phyloP scores from a whole-genome alignment of 2,888 invertebrate species.

The Cerastis rubricosa region DNA sequence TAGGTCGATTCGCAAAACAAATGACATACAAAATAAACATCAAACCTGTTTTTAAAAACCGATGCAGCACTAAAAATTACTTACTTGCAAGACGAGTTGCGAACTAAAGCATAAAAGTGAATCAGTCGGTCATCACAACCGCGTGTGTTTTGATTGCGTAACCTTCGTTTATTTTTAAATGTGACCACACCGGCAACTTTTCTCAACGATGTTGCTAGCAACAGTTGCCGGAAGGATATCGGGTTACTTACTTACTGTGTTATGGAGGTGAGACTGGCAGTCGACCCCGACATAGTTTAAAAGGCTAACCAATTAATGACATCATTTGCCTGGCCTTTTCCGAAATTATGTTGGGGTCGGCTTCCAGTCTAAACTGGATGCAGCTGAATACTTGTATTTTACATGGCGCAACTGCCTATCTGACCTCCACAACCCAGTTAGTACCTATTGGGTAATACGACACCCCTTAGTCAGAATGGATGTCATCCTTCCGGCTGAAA shows the following conservation, averaged over 20 bases:
- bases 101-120: not conserved
- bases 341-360: not conserved
- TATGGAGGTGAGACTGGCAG: not conserved
- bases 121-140: slow-evolving; percentile 33
- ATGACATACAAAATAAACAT: too few species aligned
- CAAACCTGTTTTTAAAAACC: not conserved
- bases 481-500: not conserved
- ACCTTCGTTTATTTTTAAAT: slow-evolving; percentile 10
- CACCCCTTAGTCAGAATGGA: not conserved
- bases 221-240: not conserved
- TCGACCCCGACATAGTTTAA: not conserved
- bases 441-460: not conserved
- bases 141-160: slow-evolving; percentile 20
- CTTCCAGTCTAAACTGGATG: not conserved
- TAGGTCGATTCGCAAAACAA: too few species aligned
- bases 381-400: not conserved
- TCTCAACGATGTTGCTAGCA: slow-evolving; percentile 1
- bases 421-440: not conserved
- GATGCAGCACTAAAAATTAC: not conserved
- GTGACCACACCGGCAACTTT: slow-evolving; percentile 14
- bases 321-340: not conserved
- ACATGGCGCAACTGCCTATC: not conserved
- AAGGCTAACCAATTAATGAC: not conserved
- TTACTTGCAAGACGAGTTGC: not conserved
- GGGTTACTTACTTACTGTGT: not conserved